phyloP scores from a whole-genome alignment of 2,888 invertebrate species.

The Pammene aurita region DNA sequence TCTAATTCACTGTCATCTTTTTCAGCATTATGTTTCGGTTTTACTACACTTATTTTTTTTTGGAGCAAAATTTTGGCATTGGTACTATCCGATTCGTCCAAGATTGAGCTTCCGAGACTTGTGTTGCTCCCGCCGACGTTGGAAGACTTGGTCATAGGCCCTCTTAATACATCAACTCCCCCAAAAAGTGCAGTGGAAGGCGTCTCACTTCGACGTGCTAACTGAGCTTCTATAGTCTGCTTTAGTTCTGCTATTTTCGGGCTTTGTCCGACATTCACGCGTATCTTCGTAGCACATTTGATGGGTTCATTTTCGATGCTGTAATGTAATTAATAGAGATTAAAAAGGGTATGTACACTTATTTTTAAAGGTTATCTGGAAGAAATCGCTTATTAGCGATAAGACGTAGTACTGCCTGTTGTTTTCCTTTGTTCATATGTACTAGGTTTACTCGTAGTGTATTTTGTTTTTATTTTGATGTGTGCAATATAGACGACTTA shows the following conservation, averaged over 20 bases:
- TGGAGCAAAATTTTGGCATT: conserved; percentile 56
- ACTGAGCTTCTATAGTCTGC: conserved; percentile 81
- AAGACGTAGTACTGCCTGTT: too few species aligned
- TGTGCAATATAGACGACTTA: too few species aligned
- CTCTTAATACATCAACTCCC: conserved; percentile 67
- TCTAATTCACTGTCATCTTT: conserved; percentile 77
- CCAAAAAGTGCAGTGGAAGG: conserved; percentile 64
- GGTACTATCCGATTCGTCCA: conserved; percentile 69
- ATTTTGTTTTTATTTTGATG: too few species aligned
- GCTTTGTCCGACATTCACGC: conserved; percentile 76
- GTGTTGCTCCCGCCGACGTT: conserved; percentile 76
- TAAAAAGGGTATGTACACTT: background rate
- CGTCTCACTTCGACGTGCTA: conserved; percentile 70
- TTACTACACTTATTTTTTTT: conserved; percentile 61
- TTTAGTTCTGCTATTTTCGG: conserved; percentile 83
- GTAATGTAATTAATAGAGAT: conserved; percentile 44
- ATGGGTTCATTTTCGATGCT: conserved; percentile 77
- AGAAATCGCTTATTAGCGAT: too few species aligned
- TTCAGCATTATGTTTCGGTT: conserved; percentile 58
- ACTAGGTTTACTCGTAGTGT: too few species aligned
- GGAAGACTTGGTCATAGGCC: conserved; percentile 55
- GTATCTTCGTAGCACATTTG: conserved; percentile 65
- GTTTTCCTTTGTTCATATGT: too few species aligned
- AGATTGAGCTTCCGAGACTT: conserved; percentile 76
- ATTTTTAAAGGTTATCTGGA: too few species aligned